These are phyloP conservation scores for Etheostoma nigrum DNA, from an alignment of 2,797 vertebrate genomes.

Conservation along the genomic window DNA sequence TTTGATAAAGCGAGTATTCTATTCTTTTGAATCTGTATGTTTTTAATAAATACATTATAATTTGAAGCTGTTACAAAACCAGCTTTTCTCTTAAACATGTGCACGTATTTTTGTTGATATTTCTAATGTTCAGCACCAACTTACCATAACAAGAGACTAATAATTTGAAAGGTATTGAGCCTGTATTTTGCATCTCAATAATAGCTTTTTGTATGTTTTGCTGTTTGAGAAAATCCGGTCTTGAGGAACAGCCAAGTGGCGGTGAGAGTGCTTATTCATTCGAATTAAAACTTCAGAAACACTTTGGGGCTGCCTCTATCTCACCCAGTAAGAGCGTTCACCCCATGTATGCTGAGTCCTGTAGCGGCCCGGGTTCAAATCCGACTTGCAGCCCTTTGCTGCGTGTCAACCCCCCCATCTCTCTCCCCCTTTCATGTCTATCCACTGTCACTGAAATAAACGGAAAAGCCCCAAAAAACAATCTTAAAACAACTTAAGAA, in stretches of 20 bases:
- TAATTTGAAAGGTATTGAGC: conserved; percentile 7
- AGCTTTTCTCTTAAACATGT: not conserved
- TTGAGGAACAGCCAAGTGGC: conserved; percentile 39
- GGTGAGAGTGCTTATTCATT: conserved; percentile 41
- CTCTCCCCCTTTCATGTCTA: no score
- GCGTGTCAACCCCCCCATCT: no score
- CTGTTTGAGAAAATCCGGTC: conserved; percentile 15
- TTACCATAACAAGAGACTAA: conserved; percentile 8
- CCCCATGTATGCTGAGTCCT: no score
- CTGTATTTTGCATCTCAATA: conserved; percentile 31
- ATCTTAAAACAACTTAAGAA: not conserved
- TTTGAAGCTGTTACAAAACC: not conserved
- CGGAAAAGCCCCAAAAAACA: no score
- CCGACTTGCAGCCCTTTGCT: no score
- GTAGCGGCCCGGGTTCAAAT: no score
- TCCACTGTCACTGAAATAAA: no score
- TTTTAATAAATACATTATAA: not conserved
- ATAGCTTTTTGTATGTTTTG: conserved; percentile 28
- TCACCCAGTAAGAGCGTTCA: no score
- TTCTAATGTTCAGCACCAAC: conserved; percentile 17
- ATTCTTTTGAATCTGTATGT: not conserved
- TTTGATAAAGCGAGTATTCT: not conserved
- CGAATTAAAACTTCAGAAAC: conserved; percentile 29
- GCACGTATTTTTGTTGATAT: conserved; percentile 6
- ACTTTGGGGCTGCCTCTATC: not conserved